Conservation (phyloP, 2,113 vertebrate genomes). For the Sylvia atricapilla region DNA sequence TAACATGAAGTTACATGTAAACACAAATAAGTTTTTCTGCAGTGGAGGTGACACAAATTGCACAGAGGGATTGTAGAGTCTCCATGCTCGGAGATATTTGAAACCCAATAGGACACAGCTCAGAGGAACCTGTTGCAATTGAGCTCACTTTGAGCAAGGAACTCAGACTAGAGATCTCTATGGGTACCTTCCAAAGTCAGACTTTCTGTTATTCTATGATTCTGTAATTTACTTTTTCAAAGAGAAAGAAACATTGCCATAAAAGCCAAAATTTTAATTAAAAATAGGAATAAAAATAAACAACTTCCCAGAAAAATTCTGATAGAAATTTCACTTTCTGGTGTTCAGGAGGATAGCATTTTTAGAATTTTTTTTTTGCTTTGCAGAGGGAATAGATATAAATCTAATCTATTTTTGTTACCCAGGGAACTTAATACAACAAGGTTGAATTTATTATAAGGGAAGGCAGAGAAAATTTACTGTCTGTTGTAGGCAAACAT, state of each 20-base stretch:
- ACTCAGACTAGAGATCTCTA: background rate
- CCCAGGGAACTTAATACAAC: background rate
- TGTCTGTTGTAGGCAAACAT: conserved; percentile 30
- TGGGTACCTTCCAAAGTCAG: background rate
- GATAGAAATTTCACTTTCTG: background rate
- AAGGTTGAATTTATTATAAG: conserved; percentile 23
- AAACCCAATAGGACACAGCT: background rate
- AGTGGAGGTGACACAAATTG: background rate
- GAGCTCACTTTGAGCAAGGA: background rate
- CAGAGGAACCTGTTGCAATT: background rate
- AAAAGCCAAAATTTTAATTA: background rate
- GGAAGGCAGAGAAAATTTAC: conserved; percentile 38
- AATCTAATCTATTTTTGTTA: conserved; percentile 31
- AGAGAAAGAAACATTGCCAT: background rate
- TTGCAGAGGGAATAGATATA: background rate
- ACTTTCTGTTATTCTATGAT: background rate
- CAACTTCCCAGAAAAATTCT: background rate
- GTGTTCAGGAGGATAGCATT: background rate
- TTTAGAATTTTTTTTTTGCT: background rate
- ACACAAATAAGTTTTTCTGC: background rate
- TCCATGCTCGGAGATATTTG: background rate
- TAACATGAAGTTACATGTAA: background rate
- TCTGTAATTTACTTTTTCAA: background rate
- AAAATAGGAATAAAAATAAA: background rate
- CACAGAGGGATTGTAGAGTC: background rate